Evolutionary conservation across 2,888 invertebrate species (phyloP).

Genomic region (Drosophila sordidula): DNA sequence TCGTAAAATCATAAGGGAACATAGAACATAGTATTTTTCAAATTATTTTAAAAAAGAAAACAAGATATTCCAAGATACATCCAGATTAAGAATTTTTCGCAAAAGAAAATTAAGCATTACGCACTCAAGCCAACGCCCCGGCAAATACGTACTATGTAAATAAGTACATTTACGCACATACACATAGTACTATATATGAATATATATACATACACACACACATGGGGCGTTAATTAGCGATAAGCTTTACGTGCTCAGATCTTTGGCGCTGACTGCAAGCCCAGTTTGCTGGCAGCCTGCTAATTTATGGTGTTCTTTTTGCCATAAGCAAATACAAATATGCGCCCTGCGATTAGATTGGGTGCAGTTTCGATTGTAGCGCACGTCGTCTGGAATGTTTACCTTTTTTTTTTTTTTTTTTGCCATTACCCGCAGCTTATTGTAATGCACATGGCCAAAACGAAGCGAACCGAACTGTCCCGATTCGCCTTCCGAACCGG

Average conservation of each 20-base stretch:
- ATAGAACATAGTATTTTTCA: too few relatives aligned
- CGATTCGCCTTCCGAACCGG: conserved; percentile 14
- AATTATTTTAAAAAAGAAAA: too few relatives aligned
- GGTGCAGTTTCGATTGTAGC: conserved; percentile 23
- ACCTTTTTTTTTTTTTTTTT: conserved; percentile 56
- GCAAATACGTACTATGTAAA: background rate
- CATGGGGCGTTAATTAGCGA: conserved; percentile 53
- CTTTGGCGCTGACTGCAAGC: conserved; percentile 18
- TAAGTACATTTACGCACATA: background rate
- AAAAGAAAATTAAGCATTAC: background rate
- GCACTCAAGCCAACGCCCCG: conserved; percentile 21
- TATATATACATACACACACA: conserved; percentile 14
- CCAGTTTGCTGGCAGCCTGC: conserved; percentile 13
- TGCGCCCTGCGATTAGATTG: conserved; percentile 66
- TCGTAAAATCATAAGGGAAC: too few relatives aligned
- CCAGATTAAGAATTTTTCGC: background rate
- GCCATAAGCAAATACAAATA: conserved; percentile 35
- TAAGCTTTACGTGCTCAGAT: conserved; percentile 66
- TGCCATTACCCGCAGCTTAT: conserved; percentile 55
- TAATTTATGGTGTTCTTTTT: conserved; percentile 36
- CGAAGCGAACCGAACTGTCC: conserved; percentile 5
- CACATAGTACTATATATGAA: background rate
- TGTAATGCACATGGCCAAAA: conserved; percentile 31
- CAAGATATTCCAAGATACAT: background rate
- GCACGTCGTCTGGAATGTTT: conserved; percentile 37